phyloP scores from a whole-genome alignment of 92 coral and sea anemone species.

The Isaurus tuberculatus region DNA sequence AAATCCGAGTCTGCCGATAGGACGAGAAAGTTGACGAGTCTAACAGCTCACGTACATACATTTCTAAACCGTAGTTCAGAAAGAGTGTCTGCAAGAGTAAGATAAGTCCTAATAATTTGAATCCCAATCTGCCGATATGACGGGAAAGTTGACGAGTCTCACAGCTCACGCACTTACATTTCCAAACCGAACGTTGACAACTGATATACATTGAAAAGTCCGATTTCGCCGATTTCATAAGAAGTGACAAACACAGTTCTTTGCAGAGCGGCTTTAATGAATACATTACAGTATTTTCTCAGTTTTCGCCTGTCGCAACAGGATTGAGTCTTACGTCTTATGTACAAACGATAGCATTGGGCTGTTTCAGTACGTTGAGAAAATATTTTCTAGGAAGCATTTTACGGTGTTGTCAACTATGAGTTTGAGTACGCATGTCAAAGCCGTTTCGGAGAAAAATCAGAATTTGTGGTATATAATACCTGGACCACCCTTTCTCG shows the following conservation, averaged over 20 bases:
- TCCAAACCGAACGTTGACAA: neutral
- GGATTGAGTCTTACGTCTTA: neutral
- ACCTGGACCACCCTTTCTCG: too few species aligned
- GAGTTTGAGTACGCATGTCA: neutral
- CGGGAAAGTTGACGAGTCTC: slow-evolving; percentile 4
- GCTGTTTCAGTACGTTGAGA: neutral
- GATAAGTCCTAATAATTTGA: neutral
- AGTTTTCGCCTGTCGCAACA: neutral
- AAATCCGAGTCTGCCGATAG: neutral
- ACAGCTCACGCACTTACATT: slow-evolving; percentile 28
- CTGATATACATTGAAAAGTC: too few species aligned
- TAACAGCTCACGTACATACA: slow-evolving; percentile 38
- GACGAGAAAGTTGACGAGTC: slow-evolving; percentile 12
- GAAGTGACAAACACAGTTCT: neutral
- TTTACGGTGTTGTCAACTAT: slow-evolving; percentile 1
- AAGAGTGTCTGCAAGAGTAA: slow-evolving; percentile 28
- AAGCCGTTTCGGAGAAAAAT: slow-evolving; percentile 1
- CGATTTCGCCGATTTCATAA: neutral
- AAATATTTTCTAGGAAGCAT: neutral
- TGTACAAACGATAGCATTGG: neutral
- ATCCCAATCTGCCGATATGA: neutral
- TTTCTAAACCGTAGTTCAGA: slow-evolving; percentile 31
- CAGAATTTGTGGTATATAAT: slow-evolving; percentile 3
- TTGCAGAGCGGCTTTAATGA: neutral
- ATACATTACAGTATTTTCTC: neutral